These are phyloP conservation scores for Pampus argenteus DNA, from an alignment of 2,797 vertebrate species.

Conservation along the genomic window DNA sequence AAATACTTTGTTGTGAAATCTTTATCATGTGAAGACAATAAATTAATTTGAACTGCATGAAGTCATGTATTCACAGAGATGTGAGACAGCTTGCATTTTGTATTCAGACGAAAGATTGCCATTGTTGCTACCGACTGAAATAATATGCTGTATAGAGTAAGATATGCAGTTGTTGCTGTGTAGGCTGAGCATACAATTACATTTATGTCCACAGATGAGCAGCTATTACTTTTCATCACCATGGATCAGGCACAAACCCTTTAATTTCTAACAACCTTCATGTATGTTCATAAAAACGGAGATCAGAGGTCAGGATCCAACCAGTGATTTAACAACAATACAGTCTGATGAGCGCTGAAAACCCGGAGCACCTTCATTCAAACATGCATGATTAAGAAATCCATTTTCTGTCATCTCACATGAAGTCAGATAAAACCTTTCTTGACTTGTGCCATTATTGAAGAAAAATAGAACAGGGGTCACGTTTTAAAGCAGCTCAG, in stretches of 20 bases:
- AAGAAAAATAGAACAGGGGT: slow-evolving; percentile 41
- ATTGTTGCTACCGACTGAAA: slow-evolving; percentile 36
- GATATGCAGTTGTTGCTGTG: slow-evolving; percentile 13
- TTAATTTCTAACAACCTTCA: slow-evolving; percentile 72
- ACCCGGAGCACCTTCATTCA: slow-evolving; percentile 60
- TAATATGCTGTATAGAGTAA: slow-evolving; percentile 42
- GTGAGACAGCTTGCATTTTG: slow-evolving; percentile 17
- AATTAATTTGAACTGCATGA: slow-evolving; percentile 72
- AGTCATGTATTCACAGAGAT: slow-evolving; percentile 30
- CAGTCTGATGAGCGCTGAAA: slow-evolving; percentile 78
- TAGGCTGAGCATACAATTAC: slow-evolving; percentile 38
- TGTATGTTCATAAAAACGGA: slow-evolving; percentile 67
- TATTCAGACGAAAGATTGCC: slow-evolving; percentile 34
- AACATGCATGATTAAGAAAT: slow-evolving; percentile 78
- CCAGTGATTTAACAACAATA: slow-evolving; percentile 83
- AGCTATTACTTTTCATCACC: slow-evolving; percentile 58
- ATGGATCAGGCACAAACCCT: slow-evolving; percentile 49
- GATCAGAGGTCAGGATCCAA: slow-evolving; percentile 77
- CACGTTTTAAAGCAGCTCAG: slow-evolving; percentile 17
- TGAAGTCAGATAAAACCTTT: slow-evolving; percentile 57
- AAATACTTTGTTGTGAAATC: slow-evolving; percentile 76
- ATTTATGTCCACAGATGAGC: slow-evolving; percentile 56
- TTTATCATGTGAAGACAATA: slow-evolving; percentile 60
- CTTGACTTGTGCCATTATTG: slow-evolving; percentile 50
- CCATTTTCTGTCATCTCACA: slow-evolving; percentile 70